These are phyloP conservation scores for Agonopterix subpropinquella DNA, from an alignment of 2,888 invertebrate species.

Conservation along the genomic window DNA sequence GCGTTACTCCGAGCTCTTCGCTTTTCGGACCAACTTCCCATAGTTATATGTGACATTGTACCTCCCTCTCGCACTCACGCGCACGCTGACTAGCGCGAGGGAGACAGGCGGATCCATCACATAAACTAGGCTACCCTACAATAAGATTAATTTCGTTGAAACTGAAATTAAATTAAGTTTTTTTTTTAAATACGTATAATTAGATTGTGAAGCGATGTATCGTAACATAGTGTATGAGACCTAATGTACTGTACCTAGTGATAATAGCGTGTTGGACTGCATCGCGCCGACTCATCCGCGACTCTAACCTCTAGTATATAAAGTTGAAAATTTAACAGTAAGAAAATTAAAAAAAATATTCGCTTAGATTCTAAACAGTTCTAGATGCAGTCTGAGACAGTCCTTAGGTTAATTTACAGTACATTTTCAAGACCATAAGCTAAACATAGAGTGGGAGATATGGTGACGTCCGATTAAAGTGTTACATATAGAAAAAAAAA, in stretches of 20 bases:
- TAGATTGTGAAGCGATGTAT: too few species aligned
- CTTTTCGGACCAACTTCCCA: conserved; percentile 10
- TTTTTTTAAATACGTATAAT: too few species aligned
- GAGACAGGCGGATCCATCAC: too few species aligned
- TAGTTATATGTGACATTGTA: too few species aligned
- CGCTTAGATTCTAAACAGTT: background rate
- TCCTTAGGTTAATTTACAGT: conserved; percentile 28
- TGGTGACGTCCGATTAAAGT: conserved; percentile 64
- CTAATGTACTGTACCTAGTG: conserved; percentile 5
- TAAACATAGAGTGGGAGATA: conserved; percentile 23
- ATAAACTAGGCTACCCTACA: too few species aligned
- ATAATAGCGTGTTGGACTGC: background rate
- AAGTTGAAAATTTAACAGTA: background rate
- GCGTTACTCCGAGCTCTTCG: conserved; percentile 9
- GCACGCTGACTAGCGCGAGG: too few species aligned
- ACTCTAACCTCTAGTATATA: background rate
- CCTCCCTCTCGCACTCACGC: too few species aligned
- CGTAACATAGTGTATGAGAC: conserved; percentile 4
- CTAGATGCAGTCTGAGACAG: conserved; percentile 29
- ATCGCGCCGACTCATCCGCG: too few species aligned
- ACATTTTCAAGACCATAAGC: too few species aligned
- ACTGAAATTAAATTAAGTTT: too few species aligned
- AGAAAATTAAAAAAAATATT: background rate
- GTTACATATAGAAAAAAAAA: conserved; percentile 54
- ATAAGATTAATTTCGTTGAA: too few species aligned